Evolutionary conservation across 2,888 invertebrate species (phyloP), one percentile per base, ranked within the genome.

Genomic region (Metalampra italica): DNA sequence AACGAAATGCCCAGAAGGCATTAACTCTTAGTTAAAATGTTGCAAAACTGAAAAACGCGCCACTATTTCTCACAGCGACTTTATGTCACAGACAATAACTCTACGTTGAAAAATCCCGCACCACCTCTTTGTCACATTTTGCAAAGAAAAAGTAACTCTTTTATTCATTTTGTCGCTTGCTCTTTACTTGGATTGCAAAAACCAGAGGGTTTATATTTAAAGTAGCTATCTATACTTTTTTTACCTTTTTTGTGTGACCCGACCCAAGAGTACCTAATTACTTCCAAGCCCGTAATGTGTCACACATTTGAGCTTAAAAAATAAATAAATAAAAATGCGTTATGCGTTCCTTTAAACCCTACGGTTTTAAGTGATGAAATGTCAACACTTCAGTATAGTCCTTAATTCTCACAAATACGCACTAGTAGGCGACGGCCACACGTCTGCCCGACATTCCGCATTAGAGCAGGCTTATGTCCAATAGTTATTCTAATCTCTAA

Each of bases 71-170:
- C 82, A 78, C 57, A 60, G 65, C 65, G 79, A 77, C 80, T 85
- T 82, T 78, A 64, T 74, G 81, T 82, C 82, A 75, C 75, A 68
- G 78, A 82, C 78, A 82, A 84, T 84, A 84, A 82, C 78, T 83
- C 70, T 69, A 71, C 76, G 82, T 71, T 78, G 79, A 76, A 75
- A 82, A 82, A 79, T 83, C 82, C 80, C 78, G 75, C 74, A 74
- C 76, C 77, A 71, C 71, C 78, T 77, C 79, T 80, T 83, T 84
- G 79, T 85, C 77, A 82, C 75, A 78, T 83, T 84, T 82, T 73
- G 71, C 72, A 61, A 76, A 78, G 82, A 76, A 83, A 82, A 82
- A 78, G 72, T 75, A 67, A 66, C 66, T 61, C 57, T 65, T 71
- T 77, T 77, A 75, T 82, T 80, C 75, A 74, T 81, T 82, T 78